These are phyloP conservation scores for Auanema freiburgensis DNA, from an alignment of 2,888 invertebrate genomes.

Conservation along the genomic window DNA sequence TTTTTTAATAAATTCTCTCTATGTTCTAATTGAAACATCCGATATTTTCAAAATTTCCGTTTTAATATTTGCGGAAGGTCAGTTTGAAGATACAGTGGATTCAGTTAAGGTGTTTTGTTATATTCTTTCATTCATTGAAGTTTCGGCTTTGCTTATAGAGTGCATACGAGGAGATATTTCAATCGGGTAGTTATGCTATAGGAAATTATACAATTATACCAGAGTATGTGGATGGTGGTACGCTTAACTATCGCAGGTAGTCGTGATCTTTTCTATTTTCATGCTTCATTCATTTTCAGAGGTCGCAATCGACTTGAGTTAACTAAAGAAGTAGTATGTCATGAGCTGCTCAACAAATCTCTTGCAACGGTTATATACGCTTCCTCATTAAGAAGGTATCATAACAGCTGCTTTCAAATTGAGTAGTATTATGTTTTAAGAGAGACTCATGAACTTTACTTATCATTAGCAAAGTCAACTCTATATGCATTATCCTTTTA, in stretches of 20 bases:
- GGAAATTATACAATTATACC: slow-evolving; percentile 34
- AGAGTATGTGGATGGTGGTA: slow-evolving; percentile 29
- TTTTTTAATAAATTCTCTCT: too few relatives aligned
- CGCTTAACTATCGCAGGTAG: not conserved
- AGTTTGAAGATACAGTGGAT: slow-evolving; percentile 27
- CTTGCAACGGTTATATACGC: slow-evolving; percentile 47
- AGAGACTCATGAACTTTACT: not conserved
- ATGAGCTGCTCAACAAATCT: slow-evolving; percentile 48
- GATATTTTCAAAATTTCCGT: slow-evolving; percentile 33
- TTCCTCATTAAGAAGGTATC: slow-evolving; percentile 19
- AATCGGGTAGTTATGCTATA: slow-evolving; percentile 23
- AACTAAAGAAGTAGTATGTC: slow-evolving; percentile 51
- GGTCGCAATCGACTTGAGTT: slow-evolving; percentile 48
- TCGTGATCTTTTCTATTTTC: not conserved
- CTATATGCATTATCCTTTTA: not conserved
- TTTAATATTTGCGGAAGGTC: slow-evolving; percentile 31
- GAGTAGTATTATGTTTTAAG: not conserved
- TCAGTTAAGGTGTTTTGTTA: slow-evolving; percentile 30
- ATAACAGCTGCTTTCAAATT: not conserved
- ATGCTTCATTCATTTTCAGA: slow-evolving; percentile 19
- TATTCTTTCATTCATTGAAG: not conserved
- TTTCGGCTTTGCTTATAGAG: slow-evolving; percentile 21
- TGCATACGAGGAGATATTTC: slow-evolving; percentile 41
- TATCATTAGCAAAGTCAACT: not conserved
- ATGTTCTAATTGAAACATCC: too few relatives aligned